phyloP scores from a whole-genome alignment of 2,888 invertebrate species.

The Parthenolecanium corni region DNA sequence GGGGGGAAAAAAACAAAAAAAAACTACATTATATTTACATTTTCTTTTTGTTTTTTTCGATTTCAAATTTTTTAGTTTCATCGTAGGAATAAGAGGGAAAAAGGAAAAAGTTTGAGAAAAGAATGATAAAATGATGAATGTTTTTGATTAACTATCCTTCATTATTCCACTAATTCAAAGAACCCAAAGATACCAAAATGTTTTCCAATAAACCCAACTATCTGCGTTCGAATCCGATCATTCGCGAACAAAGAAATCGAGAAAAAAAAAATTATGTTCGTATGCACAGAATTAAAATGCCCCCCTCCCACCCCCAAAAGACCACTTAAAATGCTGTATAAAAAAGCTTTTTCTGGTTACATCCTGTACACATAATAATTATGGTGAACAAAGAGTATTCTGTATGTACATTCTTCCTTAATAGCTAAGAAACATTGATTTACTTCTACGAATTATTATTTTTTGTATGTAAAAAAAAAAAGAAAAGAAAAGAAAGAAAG shows the following conservation, averaged over 20 bases:
- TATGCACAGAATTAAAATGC: too few species aligned
- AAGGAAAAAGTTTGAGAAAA: neutral
- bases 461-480: too few species aligned
- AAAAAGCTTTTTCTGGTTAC: neutral
- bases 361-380: slow-evolving; percentile 18
- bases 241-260: neutral
- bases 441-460: slow-evolving; percentile 18
- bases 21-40: slow-evolving; percentile 23
- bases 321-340: too few species aligned
- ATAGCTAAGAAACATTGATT: slow-evolving; percentile 15
- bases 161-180: neutral
- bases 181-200: neutral
- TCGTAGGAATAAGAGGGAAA: neutral
- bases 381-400: slow-evolving; percentile 24
- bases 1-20: slow-evolving; percentile 3
- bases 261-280: neutral
- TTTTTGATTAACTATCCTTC: neutral
- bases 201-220: too few species aligned
- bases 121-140: neutral
- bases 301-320: too few species aligned
- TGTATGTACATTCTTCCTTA: slow-evolving; percentile 21
- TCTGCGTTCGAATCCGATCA: too few species aligned
- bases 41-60: neutral
- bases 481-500: too few species aligned
- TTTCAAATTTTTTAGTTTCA: neutral